phyloP scores from a whole-genome alignment of 2,113 vertebrate genomes.

The Platysternon megacephalum region DNA sequence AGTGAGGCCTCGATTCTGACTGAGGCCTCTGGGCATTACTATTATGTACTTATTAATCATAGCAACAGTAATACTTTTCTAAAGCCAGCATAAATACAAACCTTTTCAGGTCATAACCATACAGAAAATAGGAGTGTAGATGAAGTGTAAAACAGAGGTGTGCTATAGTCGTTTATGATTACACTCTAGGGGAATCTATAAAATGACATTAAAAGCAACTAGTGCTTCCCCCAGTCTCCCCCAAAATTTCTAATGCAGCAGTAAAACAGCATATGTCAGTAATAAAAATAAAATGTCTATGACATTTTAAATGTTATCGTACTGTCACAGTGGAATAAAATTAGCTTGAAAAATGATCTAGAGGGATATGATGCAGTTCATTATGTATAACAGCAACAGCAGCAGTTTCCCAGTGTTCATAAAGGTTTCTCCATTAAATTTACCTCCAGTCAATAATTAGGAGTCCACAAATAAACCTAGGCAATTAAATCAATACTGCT shows the following conservation, averaged over 20 bases:
- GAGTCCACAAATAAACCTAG: slow-evolving; percentile 98
- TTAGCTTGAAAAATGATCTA: slow-evolving; percentile 95
- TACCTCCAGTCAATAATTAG: slow-evolving; percentile 99
- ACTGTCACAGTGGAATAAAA: slow-evolving; percentile 89
- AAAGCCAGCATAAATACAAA: slow-evolving; percentile 48
- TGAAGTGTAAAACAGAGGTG: slow-evolving; percentile 48
- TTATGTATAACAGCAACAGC: slow-evolving; percentile 91
- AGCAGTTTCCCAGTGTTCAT: slow-evolving; percentile 94
- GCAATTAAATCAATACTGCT: slow-evolving; percentile 99
- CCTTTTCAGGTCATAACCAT: not conserved
- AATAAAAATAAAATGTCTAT: slow-evolving; percentile 84
- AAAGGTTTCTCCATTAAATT: slow-evolving; percentile 97
- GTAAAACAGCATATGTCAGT: slow-evolving; percentile 79
- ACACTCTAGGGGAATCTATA: slow-evolving; percentile 73
- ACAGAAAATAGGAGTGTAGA: slow-evolving; percentile 38
- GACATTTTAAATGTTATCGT: slow-evolving; percentile 87
- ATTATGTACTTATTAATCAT: slow-evolving; percentile 6
- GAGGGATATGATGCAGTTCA: slow-evolving; percentile 88
- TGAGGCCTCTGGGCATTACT: not conserved
- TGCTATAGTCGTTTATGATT: slow-evolving; percentile 56
- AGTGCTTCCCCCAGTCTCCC: slow-evolving; percentile 63
- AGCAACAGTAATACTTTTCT: slow-evolving; percentile 26
- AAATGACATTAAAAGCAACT: slow-evolving; percentile 79
- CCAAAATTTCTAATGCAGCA: slow-evolving; percentile 74
- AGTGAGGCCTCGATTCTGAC: not conserved